Conservation (phyloP, 2,797 vertebrate genomes). For the Brachymystax lenok region DNA sequence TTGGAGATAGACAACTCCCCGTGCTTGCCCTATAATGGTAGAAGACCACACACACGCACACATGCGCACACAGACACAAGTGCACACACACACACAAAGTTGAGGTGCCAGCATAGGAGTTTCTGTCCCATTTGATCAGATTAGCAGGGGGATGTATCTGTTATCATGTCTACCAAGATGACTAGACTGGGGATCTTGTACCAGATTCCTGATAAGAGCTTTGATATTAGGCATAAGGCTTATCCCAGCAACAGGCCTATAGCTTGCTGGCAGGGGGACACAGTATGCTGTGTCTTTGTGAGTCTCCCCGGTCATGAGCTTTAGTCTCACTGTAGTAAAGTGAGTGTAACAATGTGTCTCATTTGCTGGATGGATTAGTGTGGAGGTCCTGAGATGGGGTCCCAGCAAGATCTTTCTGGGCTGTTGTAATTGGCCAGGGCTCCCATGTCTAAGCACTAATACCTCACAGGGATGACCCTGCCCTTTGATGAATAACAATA, state of each 20-base stretch:
- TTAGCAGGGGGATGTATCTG: background rate
- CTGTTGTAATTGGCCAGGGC: slow-evolving; percentile 4
- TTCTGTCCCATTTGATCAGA: slow-evolving; percentile 1
- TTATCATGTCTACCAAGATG: slow-evolving; percentile 5
- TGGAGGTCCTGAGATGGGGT: background rate
- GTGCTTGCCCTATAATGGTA: slow-evolving; percentile 23
- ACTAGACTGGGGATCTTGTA: background rate
- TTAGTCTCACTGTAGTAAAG: background rate
- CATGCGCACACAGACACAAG: background rate
- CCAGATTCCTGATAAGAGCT: background rate
- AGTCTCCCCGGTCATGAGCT: background rate
- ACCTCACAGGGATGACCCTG: background rate
- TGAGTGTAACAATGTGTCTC: background rate
- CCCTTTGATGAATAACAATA: background rate
- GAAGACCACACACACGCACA: slow-evolving; percentile 1
- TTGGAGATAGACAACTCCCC: slow-evolving; percentile 30
- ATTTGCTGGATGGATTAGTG: background rate
- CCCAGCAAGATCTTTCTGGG: background rate
- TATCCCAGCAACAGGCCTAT: background rate
- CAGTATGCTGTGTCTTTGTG: background rate
- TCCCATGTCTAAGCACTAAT: background rate
- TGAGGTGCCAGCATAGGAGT: background rate
- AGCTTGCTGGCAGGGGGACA: too few species aligned
- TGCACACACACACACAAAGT: background rate
- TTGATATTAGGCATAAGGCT: background rate